phyloP scores from a whole-genome alignment of 2,888 invertebrate genomes.

The Tenthredo scrophulariae region DNA sequence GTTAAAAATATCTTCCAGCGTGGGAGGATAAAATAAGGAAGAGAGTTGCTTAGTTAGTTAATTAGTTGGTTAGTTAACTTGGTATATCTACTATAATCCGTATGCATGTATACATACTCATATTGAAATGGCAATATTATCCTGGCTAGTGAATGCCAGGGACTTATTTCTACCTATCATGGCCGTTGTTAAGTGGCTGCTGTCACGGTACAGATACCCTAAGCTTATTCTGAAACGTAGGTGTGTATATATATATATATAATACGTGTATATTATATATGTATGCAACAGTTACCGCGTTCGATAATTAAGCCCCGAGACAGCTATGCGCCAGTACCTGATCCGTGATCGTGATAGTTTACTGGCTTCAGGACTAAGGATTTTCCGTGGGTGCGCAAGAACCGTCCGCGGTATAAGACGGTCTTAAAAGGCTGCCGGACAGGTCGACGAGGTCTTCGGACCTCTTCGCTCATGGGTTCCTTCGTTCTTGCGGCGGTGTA shows the following conservation, averaged over 20 bases:
- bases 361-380: conserved; percentile 15
- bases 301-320: conserved; percentile 45
- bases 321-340: background rate
- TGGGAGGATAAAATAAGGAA: conserved; percentile 32
- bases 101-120: background rate
- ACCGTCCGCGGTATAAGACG: conserved; percentile 35
- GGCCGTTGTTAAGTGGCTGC: conserved; percentile 35
- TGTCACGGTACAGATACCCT: conserved; percentile 41
- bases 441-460: conserved; percentile 32
- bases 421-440: conserved; percentile 33
- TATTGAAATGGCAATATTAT: conserved; percentile 49
- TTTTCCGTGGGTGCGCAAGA: conserved; percentile 24
- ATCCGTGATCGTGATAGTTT: conserved; percentile 24
- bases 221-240: background rate
- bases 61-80: conserved; percentile 27
- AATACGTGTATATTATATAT: background rate
- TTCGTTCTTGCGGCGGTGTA: conserved; percentile 26
- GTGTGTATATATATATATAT: background rate
- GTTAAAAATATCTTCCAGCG: conserved; percentile 17
- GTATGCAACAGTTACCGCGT: background rate
- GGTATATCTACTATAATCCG: background rate
- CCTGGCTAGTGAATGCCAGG: background rate
- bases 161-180: conserved; percentile 19
- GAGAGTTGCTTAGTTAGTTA: background rate
- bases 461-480: conserved; percentile 6